Conservation (phyloP, 2,888 invertebrate species). For the Druceiella hillmani region DNA sequence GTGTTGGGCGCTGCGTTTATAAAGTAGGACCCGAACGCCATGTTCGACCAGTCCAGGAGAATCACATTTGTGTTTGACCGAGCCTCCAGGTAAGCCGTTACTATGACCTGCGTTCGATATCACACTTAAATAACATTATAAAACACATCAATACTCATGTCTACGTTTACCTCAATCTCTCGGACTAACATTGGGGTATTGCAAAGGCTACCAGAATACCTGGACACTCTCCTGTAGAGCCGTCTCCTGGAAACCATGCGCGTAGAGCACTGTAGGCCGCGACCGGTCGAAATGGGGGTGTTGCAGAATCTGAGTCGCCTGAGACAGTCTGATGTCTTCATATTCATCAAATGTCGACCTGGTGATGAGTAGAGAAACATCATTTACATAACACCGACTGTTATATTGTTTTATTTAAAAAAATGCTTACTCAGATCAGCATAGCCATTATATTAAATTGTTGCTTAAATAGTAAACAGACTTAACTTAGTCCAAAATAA, state of each 20-base stretch:
- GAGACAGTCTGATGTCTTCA: constrained; percentile 45
- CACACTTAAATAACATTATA: no score
- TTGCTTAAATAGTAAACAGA: no score
- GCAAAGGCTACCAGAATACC: no score
- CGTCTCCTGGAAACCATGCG: constrained; percentile 37
- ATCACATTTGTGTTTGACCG: constrained; percentile 41
- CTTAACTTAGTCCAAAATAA: no score
- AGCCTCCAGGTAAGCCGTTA: constrained; percentile 41
- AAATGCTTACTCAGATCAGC: no score
- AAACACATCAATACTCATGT: no score
- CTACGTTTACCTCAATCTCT: no score
- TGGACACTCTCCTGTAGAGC: constrained; percentile 34
- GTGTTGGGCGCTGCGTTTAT: constrained; percentile 57
- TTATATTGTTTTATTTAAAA: no score
- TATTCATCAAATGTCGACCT: constrained; percentile 39
- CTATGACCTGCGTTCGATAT: constrained; percentile 49
- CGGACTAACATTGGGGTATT: no score
- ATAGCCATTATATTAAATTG: no score
- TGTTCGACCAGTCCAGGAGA: constrained; percentile 49
- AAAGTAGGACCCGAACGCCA: constrained; percentile 49
- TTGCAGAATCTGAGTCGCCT: constrained; percentile 41
- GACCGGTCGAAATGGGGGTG: constrained; percentile 42
- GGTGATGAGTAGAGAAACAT: no score
- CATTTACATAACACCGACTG: no score
- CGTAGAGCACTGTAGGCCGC: constrained; percentile 35